These are phyloP conservation scores for Aphis gossypii DNA, from an alignment of 1,140 invertebrate genomes.

Conservation along the genomic window DNA sequence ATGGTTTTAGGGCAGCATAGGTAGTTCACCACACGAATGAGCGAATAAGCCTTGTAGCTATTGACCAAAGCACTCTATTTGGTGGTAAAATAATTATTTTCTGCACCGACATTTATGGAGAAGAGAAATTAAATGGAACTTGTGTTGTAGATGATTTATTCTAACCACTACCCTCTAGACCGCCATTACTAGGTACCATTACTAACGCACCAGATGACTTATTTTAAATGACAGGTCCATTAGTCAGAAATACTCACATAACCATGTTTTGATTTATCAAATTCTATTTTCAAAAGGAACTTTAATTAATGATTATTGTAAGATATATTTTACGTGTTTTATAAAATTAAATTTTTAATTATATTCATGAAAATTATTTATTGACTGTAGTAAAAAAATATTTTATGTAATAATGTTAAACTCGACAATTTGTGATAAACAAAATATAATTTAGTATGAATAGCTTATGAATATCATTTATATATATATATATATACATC, in stretches of 20 bases:
- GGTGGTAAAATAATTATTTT: conserved; percentile 25
- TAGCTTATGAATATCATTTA: not conserved
- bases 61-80: not conserved
- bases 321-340: not conserved
- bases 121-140: conserved; percentile 36
- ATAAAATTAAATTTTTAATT: conserved; percentile 3
- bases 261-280: conserved; percentile 40
- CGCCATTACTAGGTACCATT: not conserved
- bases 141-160: conserved; percentile 33
- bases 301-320: not conserved
- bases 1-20: not conserved
- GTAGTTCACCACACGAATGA: not conserved
- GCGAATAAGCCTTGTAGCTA: not conserved
- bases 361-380: not conserved
- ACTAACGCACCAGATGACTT: not conserved
- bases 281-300: not conserved
- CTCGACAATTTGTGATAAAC: not conserved
- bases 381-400: not conserved
- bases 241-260: conserved; percentile 27
- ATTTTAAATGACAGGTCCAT: not conserved
- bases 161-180: not conserved
- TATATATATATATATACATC: not conserved
- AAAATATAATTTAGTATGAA: not conserved
- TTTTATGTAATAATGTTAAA: not conserved
- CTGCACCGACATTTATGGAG: not conserved